Evolutionary conservation across 2,888 invertebrate genomes (phyloP).

Genomic region (Ophion ellenae): DNA sequence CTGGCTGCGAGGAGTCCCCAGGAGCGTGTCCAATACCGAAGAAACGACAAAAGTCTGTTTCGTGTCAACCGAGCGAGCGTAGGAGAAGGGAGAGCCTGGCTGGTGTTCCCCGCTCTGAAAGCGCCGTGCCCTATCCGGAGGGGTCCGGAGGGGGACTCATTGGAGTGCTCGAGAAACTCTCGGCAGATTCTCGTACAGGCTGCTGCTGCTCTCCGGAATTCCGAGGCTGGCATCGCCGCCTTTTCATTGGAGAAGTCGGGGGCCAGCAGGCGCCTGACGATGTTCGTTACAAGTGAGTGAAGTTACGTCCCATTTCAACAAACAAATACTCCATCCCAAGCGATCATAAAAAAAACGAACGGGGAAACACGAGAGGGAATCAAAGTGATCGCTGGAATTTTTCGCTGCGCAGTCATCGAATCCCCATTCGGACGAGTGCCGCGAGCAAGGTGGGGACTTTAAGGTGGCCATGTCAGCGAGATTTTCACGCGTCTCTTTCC

Average conservation of each 20-base stretch:
- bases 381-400: background rate
- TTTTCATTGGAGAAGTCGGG: constrained; percentile 15
- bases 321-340: background rate
- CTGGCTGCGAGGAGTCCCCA: background rate
- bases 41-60: background rate
- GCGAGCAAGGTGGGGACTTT: constrained; percentile 6
- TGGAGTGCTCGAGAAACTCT: constrained; percentile 37
- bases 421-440: background rate
- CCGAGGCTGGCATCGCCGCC: background rate
- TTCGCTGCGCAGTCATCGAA: background rate
- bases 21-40: background rate
- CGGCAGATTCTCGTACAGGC: constrained; percentile 33
- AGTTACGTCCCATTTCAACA: background rate
- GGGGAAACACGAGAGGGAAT: too few species aligned
- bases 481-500: constrained; percentile 56
- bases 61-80: background rate
- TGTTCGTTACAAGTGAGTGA: constrained; percentile 1
- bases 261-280: background rate
- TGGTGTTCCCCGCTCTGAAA: constrained; percentile 42
- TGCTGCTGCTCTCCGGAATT: constrained; percentile 33
- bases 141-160: constrained; percentile 9
- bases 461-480: constrained; percentile 48
- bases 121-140: constrained; percentile 48
- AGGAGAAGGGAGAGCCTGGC: constrained; percentile 13
- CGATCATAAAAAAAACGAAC: background rate